Evolutionary conservation across 2,888 invertebrate species (phyloP).

Genomic region (Monochamus alternatus): DNA sequence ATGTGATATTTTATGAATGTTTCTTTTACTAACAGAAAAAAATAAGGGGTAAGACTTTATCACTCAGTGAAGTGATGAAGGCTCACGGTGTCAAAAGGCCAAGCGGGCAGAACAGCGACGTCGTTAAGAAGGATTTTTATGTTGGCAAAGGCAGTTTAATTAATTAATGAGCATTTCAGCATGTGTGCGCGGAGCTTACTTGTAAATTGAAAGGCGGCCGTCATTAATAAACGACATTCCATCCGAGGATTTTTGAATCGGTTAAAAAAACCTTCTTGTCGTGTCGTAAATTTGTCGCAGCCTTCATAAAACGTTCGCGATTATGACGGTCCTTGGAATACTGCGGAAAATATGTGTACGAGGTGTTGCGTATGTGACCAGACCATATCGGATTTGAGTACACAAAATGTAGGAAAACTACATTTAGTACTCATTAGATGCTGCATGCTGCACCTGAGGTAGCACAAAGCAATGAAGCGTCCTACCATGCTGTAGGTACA

Average conservation of each 20-base stretch:
- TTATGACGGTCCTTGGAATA: constrained; percentile 13
- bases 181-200: constrained; percentile 27
- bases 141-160: constrained; percentile 30
- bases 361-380: background rate
- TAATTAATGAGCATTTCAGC: constrained; percentile 37
- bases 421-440: too few relatives aligned
- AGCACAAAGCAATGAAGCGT: too few relatives aligned
- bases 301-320: constrained; percentile 50
- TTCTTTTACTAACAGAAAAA: too few relatives aligned
- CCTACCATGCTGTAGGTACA: too few relatives aligned
- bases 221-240: constrained; percentile 49
- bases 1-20: too few relatives aligned
- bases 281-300: constrained; percentile 55
- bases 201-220: constrained; percentile 47
- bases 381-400: too few relatives aligned
- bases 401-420: too few relatives aligned
- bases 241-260: constrained; percentile 46
- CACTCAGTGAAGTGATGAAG: constrained; percentile 17
- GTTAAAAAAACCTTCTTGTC: constrained; percentile 49
- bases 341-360: background rate
- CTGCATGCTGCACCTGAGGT: too few relatives aligned
- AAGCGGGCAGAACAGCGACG: constrained; percentile 14
- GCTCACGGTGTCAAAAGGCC: constrained; percentile 23
- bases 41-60: too few relatives aligned
- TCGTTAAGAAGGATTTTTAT: constrained; percentile 37